Conservation (phyloP, 2,113 vertebrate genomes). For the Rhinoptilus africanus region DNA sequence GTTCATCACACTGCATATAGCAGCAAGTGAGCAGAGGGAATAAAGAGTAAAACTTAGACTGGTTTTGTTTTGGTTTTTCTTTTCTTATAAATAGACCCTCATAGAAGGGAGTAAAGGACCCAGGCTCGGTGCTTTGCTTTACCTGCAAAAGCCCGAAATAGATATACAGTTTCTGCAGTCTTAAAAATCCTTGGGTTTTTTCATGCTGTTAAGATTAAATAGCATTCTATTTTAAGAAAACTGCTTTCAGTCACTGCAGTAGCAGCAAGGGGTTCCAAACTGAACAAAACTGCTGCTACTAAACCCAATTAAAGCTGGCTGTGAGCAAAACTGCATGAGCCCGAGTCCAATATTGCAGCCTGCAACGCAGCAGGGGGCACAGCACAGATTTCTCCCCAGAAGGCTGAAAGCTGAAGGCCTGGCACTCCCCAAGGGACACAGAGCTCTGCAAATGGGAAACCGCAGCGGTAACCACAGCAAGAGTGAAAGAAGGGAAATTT, state of each 20-base stretch:
- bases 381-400: not conserved
- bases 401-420: not conserved
- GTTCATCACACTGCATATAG: not conserved
- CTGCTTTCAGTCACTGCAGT: not conserved
- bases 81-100: not conserved
- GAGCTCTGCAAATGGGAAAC: not conserved
- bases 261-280: not conserved
- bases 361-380: not conserved
- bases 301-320: not conserved
- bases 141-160: not conserved
- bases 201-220: slow-evolving; percentile 10
- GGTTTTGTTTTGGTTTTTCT: not conserved
- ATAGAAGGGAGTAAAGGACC: not conserved
- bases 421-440: not conserved
- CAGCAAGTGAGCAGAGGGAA: not conserved
- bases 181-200: not conserved
- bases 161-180: not conserved
- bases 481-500: not conserved
- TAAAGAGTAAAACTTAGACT: not conserved
- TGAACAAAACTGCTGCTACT: not conserved
- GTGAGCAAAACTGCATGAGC: not conserved
- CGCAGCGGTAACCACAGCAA: fast-evolving
- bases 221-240: not conserved
- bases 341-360: not conserved
- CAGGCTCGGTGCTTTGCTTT: not conserved